Conservation (phyloP, 1,140 invertebrate species). For the Trachymyrmex cornetzi region DNA sequence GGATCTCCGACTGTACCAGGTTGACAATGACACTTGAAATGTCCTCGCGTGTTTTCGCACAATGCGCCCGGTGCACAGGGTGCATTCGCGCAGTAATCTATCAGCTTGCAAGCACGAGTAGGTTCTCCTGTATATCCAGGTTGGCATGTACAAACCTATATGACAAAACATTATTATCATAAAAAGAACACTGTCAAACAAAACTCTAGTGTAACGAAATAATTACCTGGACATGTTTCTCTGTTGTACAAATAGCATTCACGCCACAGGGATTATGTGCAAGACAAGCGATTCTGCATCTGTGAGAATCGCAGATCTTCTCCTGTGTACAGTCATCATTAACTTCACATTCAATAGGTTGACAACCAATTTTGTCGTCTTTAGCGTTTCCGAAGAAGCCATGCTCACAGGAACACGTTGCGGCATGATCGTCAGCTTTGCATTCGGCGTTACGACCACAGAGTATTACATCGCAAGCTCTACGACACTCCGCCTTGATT, state of each 20-base stretch:
- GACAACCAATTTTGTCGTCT: conserved; percentile 91
- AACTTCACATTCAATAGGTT: conserved; percentile 91
- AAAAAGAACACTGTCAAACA: background rate
- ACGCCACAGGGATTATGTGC: conserved; percentile 93
- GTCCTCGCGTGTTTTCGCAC: conserved; percentile 94
- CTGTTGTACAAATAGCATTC: conserved; percentile 94
- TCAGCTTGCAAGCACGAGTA: conserved; percentile 89
- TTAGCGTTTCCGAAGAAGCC: conserved; percentile 94
- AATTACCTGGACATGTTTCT: conserved; percentile 90
- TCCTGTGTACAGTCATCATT: conserved; percentile 93
- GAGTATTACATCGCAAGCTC: conserved; percentile 90
- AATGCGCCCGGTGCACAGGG: conserved; percentile 94
- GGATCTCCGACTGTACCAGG: conserved; percentile 93
- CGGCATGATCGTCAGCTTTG: conserved; percentile 89
- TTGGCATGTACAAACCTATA: conserved; percentile 92
- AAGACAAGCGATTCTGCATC: conserved; percentile 94
- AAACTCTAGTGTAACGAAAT: background rate
- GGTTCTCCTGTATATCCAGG: conserved; percentile 95
- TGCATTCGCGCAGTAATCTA: conserved; percentile 92
- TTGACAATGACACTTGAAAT: conserved; percentile 93
- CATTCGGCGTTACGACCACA: conserved; percentile 95
- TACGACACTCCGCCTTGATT: conserved; percentile 89
- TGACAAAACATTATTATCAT: background rate
- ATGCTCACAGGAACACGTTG: conserved; percentile 91
- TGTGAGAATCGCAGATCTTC: conserved; percentile 92